Conservation (phyloP, 2,113 vertebrate species). For the Pterophyllum scalare region DNA sequence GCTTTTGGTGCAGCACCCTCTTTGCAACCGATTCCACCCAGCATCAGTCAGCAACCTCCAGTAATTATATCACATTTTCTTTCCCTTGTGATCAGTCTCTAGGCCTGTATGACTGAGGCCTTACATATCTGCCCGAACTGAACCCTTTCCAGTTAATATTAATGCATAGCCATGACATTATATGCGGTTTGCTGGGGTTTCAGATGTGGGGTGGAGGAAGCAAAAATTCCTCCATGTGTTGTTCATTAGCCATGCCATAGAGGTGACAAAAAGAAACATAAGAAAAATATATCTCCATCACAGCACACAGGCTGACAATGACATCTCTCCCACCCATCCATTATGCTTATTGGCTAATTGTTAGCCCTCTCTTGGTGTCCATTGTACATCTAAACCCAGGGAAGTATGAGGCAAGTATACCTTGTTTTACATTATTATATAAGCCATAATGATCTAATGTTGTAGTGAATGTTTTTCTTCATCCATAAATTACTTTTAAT, state of each 20-base stretch:
- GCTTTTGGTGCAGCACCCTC: no score
- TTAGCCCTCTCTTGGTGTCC: background rate
- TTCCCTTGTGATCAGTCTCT: no score
- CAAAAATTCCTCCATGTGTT: background rate
- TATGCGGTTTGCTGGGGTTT: no score
- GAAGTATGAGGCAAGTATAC: background rate
- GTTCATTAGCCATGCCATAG: background rate
- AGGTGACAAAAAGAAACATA: background rate
- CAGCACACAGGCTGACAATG: background rate
- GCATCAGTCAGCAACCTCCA: no score
- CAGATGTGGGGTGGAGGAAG: no score
- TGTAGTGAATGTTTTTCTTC: background rate
- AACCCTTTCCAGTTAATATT: no score
- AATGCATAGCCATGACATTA: no score
- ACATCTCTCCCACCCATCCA: background rate
- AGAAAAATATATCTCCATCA: background rate
- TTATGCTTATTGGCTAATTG: background rate
- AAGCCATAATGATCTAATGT: no score
- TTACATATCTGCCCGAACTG: no score
- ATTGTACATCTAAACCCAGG: background rate
- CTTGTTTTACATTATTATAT: background rate
- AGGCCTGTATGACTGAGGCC: no score
- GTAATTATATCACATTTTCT: no score
- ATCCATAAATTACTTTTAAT: background rate
- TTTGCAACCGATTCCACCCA: no score